A percentile compares a stretch with the other conserved stretches of the same genome.
phyloP scores from a whole-genome alignment of 2,113 vertebrate species.

The Boleophthalmus pectinirostris region DNA sequence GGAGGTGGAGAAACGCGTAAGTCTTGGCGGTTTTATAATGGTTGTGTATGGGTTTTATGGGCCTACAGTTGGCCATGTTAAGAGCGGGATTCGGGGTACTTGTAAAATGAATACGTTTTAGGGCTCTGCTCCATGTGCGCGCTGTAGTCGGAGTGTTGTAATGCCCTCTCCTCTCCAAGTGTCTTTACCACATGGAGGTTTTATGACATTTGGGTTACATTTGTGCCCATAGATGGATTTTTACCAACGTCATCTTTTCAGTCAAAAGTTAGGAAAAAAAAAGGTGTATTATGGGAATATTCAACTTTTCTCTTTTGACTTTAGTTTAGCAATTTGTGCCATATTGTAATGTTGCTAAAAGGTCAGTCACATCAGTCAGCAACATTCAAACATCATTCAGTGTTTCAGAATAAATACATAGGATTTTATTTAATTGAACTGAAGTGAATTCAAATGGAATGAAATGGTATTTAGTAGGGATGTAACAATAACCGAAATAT shows the following conservation, averaged over 20 bases:
- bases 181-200: slow-evolving; percentile 7
- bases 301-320: too few relatives aligned
- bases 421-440: too few relatives aligned
- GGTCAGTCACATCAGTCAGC: too few relatives aligned
- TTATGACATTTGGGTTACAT: background rate
- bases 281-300: too few relatives aligned
- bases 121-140: slow-evolving; percentile 58
- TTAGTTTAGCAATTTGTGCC: too few relatives aligned
- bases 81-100: slow-evolving; percentile 59
- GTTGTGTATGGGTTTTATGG: slow-evolving; percentile 70
- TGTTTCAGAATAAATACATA: too few relatives aligned
- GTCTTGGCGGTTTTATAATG: slow-evolving; percentile 64
- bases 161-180: slow-evolving; percentile 7
- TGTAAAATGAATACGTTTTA: slow-evolving; percentile 62
- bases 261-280: too few relatives aligned
- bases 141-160: slow-evolving; percentile 21
- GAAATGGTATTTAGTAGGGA: too few relatives aligned
- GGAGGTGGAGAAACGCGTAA: slow-evolving; percentile 49
- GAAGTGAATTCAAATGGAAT: too few relatives aligned
- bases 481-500: too few relatives aligned
- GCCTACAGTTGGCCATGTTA: slow-evolving; percentile 58
- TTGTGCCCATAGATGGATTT: background rate
- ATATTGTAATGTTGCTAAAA: too few relatives aligned
- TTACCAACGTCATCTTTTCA: background rate
- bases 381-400: too few relatives aligned